Evolutionary conservation across 1,140 invertebrate genomes (phyloP).

Genomic region (Drosophila trapezifrons): DNA sequence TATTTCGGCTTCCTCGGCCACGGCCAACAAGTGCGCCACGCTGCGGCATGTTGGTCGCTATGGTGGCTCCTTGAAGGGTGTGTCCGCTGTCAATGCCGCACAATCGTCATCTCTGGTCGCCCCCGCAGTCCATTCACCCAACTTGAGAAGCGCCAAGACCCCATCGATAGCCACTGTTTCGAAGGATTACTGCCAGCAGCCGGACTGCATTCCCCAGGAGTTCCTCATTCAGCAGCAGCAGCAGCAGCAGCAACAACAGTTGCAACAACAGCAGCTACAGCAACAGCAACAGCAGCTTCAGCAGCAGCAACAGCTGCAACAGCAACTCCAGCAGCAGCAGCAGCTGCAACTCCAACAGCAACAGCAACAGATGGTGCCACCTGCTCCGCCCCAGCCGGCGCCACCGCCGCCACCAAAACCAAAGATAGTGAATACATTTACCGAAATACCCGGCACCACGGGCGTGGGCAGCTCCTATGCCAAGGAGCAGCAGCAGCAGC

Average conservation of each 20-base stretch:
- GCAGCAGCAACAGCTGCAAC: conserved; percentile 22
- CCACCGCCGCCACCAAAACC: conserved; percentile 77
- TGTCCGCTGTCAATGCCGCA: conserved; percentile 48
- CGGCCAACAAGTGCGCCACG: conserved; percentile 80
- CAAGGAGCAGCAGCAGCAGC: conserved; percentile 77
- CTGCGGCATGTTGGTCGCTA: conserved; percentile 83
- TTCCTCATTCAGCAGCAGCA: conserved; percentile 57
- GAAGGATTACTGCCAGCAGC: conserved; percentile 82
- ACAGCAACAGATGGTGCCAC: conserved; percentile 50
- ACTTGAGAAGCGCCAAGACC: conserved; percentile 79
- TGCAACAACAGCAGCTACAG: conserved; percentile 19
- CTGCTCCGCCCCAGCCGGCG: conserved; percentile 58
- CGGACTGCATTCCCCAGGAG: conserved; percentile 79
- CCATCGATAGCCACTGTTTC: conserved; percentile 83
- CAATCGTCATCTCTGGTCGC: conserved; percentile 20
- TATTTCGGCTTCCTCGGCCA: conserved; percentile 55
- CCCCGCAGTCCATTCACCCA: conserved; percentile 68
- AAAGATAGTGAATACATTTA: conserved; percentile 82
- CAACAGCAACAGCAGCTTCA: conserved; percentile 23
- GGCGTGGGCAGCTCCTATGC: conserved; percentile 81
- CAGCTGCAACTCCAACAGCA: conserved; percentile 24
- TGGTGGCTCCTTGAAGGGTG: conserved; percentile 84
- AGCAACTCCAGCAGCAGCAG: conserved; percentile 23
- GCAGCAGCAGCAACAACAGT: conserved; percentile 11
- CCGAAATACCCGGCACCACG: conserved; percentile 81